phyloP scores from a whole-genome alignment of 2,113 vertebrate genomes.

The Myxocyprinus asiaticus region DNA sequence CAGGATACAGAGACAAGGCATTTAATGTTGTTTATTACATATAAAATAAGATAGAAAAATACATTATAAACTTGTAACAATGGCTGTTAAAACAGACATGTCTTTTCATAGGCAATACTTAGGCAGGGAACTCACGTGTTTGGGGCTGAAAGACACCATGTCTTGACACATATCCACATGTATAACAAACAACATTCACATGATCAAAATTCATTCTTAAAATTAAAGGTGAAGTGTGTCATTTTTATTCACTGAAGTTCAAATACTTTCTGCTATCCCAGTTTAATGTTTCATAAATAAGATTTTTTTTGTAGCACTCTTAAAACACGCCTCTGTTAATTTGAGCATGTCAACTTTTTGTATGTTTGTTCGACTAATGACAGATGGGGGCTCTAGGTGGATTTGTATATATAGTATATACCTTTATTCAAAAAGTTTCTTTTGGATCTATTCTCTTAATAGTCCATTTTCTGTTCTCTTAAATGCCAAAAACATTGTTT shows the following conservation, averaged over 20 bases:
- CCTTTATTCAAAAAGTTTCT: too few species aligned
- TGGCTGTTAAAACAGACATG: constrained; percentile 93
- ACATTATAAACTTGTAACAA: constrained; percentile 95
- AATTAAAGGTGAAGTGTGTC: constrained; percentile 60
- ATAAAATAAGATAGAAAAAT: constrained; percentile 97
- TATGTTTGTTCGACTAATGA: too few species aligned
- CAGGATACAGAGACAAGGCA: constrained; percentile 87
- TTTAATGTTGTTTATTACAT: constrained; percentile 88
- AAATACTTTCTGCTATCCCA: too few species aligned
- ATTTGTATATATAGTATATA: too few species aligned
- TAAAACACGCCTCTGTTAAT: too few species aligned
- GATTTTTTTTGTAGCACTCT: too few species aligned
- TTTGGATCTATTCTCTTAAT: too few species aligned
- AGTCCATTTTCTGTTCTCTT: too few species aligned
- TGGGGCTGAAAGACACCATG: constrained; percentile 64
- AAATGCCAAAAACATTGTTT: too few species aligned
- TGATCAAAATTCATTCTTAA: constrained; percentile 74
- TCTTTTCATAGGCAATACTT: constrained; percentile 91
- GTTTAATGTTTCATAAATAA: too few species aligned
- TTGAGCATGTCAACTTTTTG: too few species aligned
- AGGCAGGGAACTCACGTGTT: constrained; percentile 81
- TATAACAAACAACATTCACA: constrained; percentile 60
- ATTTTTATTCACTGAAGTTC: background rate
- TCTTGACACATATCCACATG: constrained; percentile 78
- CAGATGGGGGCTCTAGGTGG: too few species aligned